phyloP scores from a whole-genome alignment of 2,888 invertebrate genomes.

The Hylaea fasciaria region DNA sequence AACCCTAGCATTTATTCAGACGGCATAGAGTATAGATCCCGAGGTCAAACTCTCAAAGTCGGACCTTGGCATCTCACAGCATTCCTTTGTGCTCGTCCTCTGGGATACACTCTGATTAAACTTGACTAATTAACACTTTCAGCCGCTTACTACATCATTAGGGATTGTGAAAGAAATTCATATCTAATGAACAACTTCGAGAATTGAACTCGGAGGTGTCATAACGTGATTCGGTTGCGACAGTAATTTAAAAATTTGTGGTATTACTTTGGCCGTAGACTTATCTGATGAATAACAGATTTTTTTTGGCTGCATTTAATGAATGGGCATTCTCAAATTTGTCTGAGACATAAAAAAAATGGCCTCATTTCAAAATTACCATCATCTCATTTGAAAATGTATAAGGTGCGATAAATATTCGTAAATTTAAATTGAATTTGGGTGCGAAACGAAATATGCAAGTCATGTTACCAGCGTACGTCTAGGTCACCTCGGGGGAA shows the following conservation, averaged over 20 bases:
- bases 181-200: slow-evolving; percentile 15
- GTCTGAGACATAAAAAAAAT: slow-evolving; percentile 19
- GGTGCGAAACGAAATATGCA: slow-evolving; percentile 13
- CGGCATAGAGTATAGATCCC: slow-evolving; percentile 24
- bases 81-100: slow-evolving; percentile 51
- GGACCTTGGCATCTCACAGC: slow-evolving; percentile 39
- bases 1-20: slow-evolving; percentile 1
- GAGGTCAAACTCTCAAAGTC: slow-evolving; percentile 46
- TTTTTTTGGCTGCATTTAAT: slow-evolving; percentile 12
- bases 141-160: slow-evolving; percentile 28
- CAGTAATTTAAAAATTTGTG: slow-evolving; percentile 15
- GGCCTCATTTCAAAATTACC: slow-evolving; percentile 22
- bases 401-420: slow-evolving; percentile 26
- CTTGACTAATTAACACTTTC: slow-evolving; percentile 52
- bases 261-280: slow-evolving; percentile 4
- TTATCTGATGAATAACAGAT: slow-evolving; percentile 19
- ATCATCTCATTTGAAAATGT: slow-evolving; percentile 31
- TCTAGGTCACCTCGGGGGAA: not conserved
- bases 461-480: slow-evolving; percentile 13
- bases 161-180: slow-evolving; percentile 29
- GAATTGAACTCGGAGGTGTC: slow-evolving; percentile 17
- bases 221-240: slow-evolving; percentile 13
- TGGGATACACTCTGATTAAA: slow-evolving; percentile 51
- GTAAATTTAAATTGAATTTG: slow-evolving; percentile 22
- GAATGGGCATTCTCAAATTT: slow-evolving; percentile 10